phyloP scores from a whole-genome alignment of 2,888 invertebrate genomes.

The Ypsolopha scabrella region DNA sequence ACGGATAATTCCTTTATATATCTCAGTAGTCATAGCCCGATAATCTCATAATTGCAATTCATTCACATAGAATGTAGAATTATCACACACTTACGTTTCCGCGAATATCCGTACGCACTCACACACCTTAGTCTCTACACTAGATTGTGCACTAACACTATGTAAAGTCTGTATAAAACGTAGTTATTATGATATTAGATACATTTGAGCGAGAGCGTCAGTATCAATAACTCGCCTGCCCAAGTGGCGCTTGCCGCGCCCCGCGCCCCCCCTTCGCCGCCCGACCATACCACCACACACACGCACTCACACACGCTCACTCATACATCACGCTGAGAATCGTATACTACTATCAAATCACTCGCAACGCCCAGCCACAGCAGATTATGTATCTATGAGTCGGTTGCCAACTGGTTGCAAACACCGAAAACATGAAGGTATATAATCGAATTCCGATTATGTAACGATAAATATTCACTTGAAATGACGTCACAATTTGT shows the following conservation, averaged over 20 bases:
- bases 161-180: neutral
- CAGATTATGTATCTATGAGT: no score
- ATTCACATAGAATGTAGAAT: conserved; percentile 2
- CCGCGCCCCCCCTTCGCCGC: conserved; percentile 17
- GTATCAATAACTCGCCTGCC: conserved; percentile 35
- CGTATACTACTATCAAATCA: conserved; percentile 13
- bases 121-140: conserved; percentile 20
- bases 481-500: no score
- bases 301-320: conserved; percentile 9
- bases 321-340: neutral
- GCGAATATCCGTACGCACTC: conserved; percentile 1
- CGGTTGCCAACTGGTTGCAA: no score
- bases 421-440: no score
- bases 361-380: neutral
- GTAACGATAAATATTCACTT: no score
- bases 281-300: conserved; percentile 16
- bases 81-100: neutral
- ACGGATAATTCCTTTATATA: conserved; percentile 38
- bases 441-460: no score
- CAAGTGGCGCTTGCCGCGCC: conserved; percentile 15
- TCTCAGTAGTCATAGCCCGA: conserved; percentile 37
- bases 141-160: conserved; percentile 43
- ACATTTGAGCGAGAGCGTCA: conserved; percentile 23
- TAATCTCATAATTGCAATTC: conserved; percentile 14
- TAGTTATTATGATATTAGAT: neutral